A percentile compares a stretch with the other conserved stretches of the same genome.
phyloP scores from a whole-genome alignment of 35 echinoderm and acorn worm genomes.

The Apostichopus japonicus region DNA sequence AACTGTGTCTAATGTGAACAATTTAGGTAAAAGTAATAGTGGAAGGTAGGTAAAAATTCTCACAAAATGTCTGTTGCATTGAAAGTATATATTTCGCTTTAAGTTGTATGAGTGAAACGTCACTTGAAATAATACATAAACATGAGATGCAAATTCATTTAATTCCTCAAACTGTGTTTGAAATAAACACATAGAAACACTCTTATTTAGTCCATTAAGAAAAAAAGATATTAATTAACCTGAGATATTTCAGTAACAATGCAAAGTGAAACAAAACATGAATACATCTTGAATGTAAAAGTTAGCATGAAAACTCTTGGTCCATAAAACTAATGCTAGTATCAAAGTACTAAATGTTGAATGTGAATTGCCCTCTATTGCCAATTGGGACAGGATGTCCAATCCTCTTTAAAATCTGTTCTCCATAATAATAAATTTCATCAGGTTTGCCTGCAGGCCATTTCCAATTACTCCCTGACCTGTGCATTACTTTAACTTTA shows the following conservation, averaged over 20 bases:
- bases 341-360: background rate
- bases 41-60: background rate
- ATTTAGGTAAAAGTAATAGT: background rate
- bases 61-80: background rate
- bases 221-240: background rate
- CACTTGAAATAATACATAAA: background rate
- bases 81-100: background rate
- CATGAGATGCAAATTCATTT: background rate
- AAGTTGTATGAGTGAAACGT: background rate
- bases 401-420: constrained; percentile 21
- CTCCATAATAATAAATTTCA: background rate
- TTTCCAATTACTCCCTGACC: constrained; percentile 40
- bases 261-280: background rate
- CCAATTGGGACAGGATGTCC: constrained; percentile 31
- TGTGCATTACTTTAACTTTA: constrained; percentile 26
- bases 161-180: background rate
- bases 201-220: background rate
- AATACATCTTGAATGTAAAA: background rate
- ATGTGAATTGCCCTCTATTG: constrained; percentile 11
- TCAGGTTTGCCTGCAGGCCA: constrained; percentile 33
- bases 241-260: background rate
- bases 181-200: background rate
- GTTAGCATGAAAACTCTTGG: background rate
- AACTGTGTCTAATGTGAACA: background rate
- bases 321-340: too few species aligned